Evolutionary conservation across 2,888 invertebrate species (phyloP).

Genomic region (Ligdia adustata): DNA sequence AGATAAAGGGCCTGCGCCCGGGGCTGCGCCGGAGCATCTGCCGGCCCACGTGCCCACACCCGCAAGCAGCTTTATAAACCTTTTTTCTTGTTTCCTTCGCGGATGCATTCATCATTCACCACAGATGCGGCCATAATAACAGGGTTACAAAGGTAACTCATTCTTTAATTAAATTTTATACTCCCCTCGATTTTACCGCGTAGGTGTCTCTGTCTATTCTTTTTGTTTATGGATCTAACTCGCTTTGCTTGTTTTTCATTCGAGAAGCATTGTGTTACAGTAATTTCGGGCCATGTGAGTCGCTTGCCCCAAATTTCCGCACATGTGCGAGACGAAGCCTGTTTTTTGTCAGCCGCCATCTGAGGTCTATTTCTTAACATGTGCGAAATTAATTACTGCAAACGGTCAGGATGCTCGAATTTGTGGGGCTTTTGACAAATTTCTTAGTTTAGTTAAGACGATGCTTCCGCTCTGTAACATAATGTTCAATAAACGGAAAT

Average conservation of each 20-base stretch:
- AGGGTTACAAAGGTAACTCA: conserved; percentile 64
- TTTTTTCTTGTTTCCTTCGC: conserved; percentile 64
- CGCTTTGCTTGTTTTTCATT: conserved; percentile 40
- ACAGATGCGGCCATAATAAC: conserved; percentile 76
- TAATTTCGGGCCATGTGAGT: conserved; percentile 47
- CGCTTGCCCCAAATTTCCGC: conserved; percentile 61
- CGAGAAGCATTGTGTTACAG: conserved; percentile 36
- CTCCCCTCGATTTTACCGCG: conserved; percentile 54
- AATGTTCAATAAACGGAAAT: conserved; percentile 9
- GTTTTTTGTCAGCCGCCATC: conserved; percentile 76
- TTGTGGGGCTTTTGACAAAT: conserved; percentile 52
- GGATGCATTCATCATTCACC: conserved; percentile 73
- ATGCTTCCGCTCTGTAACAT: conserved; percentile 2
- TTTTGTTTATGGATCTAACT: conserved; percentile 45
- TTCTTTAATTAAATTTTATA: conserved; percentile 72
- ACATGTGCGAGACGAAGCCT: conserved; percentile 64
- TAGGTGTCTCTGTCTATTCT: conserved; percentile 46
- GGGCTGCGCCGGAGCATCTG: conserved; percentile 76
- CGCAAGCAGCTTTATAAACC: conserved; percentile 62
- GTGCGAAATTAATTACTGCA: conserved; percentile 64
- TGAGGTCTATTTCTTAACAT: conserved; percentile 69
- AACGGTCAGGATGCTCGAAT: conserved; percentile 53
- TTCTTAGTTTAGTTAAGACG: conserved; percentile 15
- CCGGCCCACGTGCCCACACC: conserved; percentile 78
- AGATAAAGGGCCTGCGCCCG: conserved; percentile 59